Evolutionary conservation across 2,888 invertebrate species (phyloP).

Genomic region (Hedychridium roseum): DNA sequence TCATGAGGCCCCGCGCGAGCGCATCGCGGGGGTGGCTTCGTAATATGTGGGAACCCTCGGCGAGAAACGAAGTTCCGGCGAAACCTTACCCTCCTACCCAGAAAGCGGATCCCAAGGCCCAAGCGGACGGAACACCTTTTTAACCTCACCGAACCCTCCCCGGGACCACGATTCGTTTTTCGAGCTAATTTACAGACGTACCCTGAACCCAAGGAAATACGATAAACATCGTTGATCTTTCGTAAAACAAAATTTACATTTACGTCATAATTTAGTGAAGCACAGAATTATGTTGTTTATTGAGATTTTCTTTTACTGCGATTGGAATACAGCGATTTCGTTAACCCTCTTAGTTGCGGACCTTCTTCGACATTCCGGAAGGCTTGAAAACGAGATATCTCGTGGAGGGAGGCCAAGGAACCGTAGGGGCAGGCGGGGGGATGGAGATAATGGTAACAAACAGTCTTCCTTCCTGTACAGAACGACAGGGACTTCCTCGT

Average conservation of each 20-base stretch:
- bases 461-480: conserved; percentile 64
- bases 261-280: no score
- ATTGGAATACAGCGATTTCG: no score
- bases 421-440: conserved; percentile 22
- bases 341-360: conserved; percentile 10
- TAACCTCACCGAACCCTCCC: no score
- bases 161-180: not conserved
- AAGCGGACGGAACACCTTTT: conserved; percentile 5
- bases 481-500: conserved; percentile 44
- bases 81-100: conserved; percentile 19
- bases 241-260: no score
- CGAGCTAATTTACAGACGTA: conserved; percentile 11
- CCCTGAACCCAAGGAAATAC: no score
- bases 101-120: conserved; percentile 20
- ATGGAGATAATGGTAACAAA: conserved; percentile 63
- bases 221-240: no score
- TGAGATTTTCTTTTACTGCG: no score
- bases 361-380: not conserved
- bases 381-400: not conserved
- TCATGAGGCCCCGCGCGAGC: conserved; percentile 31
- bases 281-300: no score
- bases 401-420: conserved; percentile 11
- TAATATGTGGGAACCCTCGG: conserved; percentile 61
- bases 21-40: conserved; percentile 60
- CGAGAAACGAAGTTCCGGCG: conserved; percentile 30